phyloP scores from a whole-genome alignment of 1,140 invertebrate species.

The Drosophila arawakana region DNA sequence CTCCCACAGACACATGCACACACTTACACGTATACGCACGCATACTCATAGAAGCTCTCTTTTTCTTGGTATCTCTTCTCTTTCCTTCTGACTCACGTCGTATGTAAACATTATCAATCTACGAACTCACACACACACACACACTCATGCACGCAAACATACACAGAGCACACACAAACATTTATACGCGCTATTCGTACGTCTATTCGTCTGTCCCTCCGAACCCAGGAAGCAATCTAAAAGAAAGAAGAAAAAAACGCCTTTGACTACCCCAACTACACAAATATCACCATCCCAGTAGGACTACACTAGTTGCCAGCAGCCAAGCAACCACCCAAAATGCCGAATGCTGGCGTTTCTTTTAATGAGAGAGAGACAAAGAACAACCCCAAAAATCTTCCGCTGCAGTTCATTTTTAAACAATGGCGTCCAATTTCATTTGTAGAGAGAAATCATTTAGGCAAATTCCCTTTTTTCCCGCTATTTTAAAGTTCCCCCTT shows the following conservation, averaged over 20 bases:
- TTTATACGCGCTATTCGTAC: not conserved
- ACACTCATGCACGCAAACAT: slow-evolving; percentile 13
- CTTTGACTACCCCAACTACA: slow-evolving; percentile 46
- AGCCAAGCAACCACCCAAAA: slow-evolving; percentile 51
- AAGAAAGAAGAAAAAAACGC: slow-evolving; percentile 22
- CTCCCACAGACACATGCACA: slow-evolving; percentile 4
- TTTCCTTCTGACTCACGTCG: slow-evolving; percentile 13
- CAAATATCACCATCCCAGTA: slow-evolving; percentile 22
- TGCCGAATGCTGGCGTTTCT: slow-evolving; percentile 39
- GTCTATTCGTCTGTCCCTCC: slow-evolving; percentile 14
- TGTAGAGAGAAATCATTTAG: slow-evolving; percentile 17
- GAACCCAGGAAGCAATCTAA: slow-evolving; percentile 51
- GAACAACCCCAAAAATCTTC: slow-evolving; percentile 54
- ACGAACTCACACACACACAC: slow-evolving; percentile 10
- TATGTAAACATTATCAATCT: slow-evolving; percentile 43
- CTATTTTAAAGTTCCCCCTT: not conserved
- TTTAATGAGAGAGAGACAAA: slow-evolving; percentile 44
- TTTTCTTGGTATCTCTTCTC: slow-evolving; percentile 6
- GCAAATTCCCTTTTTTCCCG: slow-evolving; percentile 1
- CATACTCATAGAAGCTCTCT: slow-evolving; percentile 11
- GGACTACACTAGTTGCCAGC: not conserved
- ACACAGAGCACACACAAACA: not conserved
- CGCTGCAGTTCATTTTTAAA: slow-evolving; percentile 51
- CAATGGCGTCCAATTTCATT: slow-evolving; percentile 58
- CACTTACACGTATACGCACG: too few relatives aligned